phyloP scores from a whole-genome alignment of 2,797 vertebrate species.

The Monodelphis domestica region DNA sequence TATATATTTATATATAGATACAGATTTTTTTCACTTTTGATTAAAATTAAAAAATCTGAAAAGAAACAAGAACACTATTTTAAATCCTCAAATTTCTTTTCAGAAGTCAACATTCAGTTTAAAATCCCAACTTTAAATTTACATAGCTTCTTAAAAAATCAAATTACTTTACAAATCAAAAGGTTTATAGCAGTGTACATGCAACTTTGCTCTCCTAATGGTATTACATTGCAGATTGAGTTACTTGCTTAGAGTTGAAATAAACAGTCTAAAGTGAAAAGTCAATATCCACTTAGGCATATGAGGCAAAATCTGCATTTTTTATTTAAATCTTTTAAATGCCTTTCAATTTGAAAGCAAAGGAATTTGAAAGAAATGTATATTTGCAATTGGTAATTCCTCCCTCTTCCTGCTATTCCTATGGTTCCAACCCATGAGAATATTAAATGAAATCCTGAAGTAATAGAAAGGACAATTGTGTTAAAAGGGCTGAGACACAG shows the following conservation, averaged over 20 bases:
- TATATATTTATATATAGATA: too few relatives aligned
- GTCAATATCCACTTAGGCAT: constrained; percentile 12
- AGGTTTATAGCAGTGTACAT: background rate
- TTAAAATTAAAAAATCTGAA: constrained; percentile 2
- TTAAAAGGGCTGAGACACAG: constrained; percentile 71
- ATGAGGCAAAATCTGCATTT: background rate
- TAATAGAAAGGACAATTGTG: constrained; percentile 72
- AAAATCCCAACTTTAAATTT: background rate
- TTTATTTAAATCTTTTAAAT: constrained; percentile 56
- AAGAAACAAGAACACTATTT: background rate
- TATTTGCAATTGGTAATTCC: constrained; percentile 55
- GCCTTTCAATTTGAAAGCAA: constrained; percentile 52
- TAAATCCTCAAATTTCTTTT: background rate
- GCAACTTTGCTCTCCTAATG: constrained; percentile 39
- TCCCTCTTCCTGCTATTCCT: constrained; percentile 44
- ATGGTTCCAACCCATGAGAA: constrained; percentile 62
- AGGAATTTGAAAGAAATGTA: constrained; percentile 27
- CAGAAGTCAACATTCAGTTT: background rate
- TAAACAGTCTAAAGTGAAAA: constrained; percentile 46
- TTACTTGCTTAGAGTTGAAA: constrained; percentile 38
- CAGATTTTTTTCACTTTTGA: constrained; percentile 7
- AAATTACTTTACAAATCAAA: background rate
- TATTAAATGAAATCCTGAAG: constrained; percentile 77
- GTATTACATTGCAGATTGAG: constrained; percentile 27
- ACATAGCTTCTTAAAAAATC: background rate